phyloP scores from a whole-genome alignment of 2,113 vertebrate species.

The Edolisoma coerulescens region DNA sequence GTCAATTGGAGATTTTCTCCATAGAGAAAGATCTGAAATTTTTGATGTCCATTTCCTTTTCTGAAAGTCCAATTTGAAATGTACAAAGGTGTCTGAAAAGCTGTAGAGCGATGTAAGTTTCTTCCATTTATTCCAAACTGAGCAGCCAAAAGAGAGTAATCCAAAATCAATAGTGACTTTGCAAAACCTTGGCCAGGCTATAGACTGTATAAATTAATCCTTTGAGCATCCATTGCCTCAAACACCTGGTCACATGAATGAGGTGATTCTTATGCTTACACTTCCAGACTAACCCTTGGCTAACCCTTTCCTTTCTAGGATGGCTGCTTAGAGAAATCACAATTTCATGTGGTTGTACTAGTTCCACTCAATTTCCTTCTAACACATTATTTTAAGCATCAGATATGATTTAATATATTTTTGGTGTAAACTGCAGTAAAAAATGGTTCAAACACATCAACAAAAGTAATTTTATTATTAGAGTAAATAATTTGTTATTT shows the following conservation, averaged over 20 bases:
- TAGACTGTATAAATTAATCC: background rate
- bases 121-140: background rate
- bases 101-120: background rate
- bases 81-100: background rate
- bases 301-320: background rate
- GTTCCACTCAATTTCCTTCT: background rate
- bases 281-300: background rate
- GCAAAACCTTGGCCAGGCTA: background rate
- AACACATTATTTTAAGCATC: background rate
- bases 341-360: background rate
- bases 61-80: background rate
- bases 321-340: background rate
- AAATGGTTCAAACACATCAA: background rate
- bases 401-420: background rate
- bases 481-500: background rate
- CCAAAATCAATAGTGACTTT: slow-evolving; percentile 7
- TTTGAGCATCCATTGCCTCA: background rate
- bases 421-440: background rate
- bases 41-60: background rate
- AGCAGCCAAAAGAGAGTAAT: background rate
- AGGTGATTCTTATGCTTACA: background rate
- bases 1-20: background rate
- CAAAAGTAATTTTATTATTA: background rate
- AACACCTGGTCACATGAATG: background rate
- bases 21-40: background rate